Conservation (phyloP, 1,140 invertebrate species). For the Drosophila burlai region DNA sequence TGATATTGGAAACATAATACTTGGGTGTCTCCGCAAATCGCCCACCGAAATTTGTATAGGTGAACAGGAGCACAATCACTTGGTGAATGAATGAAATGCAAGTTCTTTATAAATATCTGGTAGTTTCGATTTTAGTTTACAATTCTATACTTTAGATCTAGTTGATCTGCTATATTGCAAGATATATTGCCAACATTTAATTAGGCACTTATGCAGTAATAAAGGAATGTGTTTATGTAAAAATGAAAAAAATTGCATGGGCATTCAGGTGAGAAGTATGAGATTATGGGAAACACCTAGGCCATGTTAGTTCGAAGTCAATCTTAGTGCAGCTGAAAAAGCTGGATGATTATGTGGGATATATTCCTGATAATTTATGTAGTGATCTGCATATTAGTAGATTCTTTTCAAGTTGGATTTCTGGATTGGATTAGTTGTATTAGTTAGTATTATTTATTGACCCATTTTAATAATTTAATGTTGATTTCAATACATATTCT, state of each 20-base stretch:
- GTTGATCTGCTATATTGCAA: neutral
- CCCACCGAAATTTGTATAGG: conserved; percentile 2
- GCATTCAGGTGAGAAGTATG: neutral
- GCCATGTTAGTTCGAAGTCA: neutral
- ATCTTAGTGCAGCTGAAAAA: too few species aligned
- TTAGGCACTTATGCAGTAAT: neutral
- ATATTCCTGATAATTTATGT: too few species aligned
- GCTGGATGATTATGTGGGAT: too few species aligned
- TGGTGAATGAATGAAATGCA: neutral
- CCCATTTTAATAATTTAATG: too few species aligned
- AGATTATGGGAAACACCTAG: neutral
- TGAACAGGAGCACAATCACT: conserved; percentile 1
- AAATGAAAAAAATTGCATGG: neutral
- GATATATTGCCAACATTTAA: neutral
- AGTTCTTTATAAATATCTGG: neutral
- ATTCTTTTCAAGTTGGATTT: too few species aligned
- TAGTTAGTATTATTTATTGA: too few species aligned
- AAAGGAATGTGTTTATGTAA: neutral
- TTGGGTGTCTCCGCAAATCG: conserved; percentile 28
- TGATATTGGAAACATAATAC: conserved; percentile 41
- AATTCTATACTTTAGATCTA: too few species aligned
- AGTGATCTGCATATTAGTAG: too few species aligned
- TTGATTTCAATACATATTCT: too few species aligned
- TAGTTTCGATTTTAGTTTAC: neutral
- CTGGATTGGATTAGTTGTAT: too few species aligned